Percentiles rank a stretch among this genome's conserved stretches.
Evolutionary conservation across 2,797 vertebrate species (phyloP).

Genomic region (Pseudomugil gertrudae): DNA sequence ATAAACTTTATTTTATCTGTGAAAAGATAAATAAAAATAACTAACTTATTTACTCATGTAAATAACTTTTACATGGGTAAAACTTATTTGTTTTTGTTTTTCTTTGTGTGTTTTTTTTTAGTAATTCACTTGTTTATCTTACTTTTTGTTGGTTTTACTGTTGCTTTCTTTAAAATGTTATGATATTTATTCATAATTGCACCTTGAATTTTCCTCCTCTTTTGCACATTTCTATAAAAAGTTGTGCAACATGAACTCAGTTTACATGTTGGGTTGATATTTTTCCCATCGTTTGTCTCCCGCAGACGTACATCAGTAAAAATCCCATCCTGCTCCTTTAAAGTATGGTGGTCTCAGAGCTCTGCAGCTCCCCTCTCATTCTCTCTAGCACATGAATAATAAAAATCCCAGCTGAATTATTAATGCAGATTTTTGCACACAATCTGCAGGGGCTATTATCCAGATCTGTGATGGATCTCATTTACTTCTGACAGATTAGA

Average conservation of each 20-base stretch:
- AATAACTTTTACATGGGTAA: no score
- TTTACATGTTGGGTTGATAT: background rate
- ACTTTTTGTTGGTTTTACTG: no score
- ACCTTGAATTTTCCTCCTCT: background rate
- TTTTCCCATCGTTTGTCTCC: background rate
- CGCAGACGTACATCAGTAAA: background rate
- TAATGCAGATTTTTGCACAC: conserved; percentile 82
- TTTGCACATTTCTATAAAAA: no score
- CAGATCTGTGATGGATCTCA: conserved; percentile 73
- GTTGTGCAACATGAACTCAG: background rate
- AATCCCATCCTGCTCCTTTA: conserved; percentile 23
- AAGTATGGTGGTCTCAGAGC: conserved; percentile 2
- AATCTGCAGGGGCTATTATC: conserved; percentile 78
- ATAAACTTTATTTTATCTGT: no score
- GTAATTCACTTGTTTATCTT: no score
- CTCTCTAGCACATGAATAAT: conserved; percentile 72
- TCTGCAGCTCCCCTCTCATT: conserved; percentile 28
- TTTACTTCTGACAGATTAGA: conserved; percentile 78
- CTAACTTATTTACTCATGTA: no score
- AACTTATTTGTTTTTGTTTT: no score
- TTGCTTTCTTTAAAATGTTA: no score
- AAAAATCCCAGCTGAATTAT: conserved; percentile 74
- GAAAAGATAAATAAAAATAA: no score
- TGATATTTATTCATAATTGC: no score
- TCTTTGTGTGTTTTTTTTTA: no score